Base-by-base conservation (phyloP, 2,113 vertebrate species). In the Odontophorus gujanensis region DNA sequence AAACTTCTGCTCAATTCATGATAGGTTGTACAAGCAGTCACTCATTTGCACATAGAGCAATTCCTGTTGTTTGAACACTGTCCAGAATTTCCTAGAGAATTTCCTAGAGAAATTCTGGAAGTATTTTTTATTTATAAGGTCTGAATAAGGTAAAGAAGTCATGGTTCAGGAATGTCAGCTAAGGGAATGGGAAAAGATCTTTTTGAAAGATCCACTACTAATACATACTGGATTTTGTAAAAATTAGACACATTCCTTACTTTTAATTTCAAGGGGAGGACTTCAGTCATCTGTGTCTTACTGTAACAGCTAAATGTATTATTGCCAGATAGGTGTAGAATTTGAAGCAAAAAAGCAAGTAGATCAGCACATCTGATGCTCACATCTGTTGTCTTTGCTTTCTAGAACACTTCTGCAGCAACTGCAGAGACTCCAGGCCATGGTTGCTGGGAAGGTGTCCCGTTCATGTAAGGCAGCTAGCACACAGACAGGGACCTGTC, bases 401-500 rank as follows among this genome's bases (percentile, higher is more conserved):
- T 91, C 61, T 97, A 99, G 99, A 97, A 99, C 99, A 45, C 98
- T 99, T 95, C 96, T 99, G 85, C 99, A 99, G 97, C 99, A 99
- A 96, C 96, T 99, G 65, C 99, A 99, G 97, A 98, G 99, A 81
- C 98, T 99, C 77, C 99, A 99, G 97, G 98, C 98, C 15, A 40
- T 98, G 96, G 99, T 99, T 73, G 97, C 99, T 67, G 98, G 99
- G 81, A 99, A 99, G 96, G 98, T 99, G 69, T 98, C 98, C 36
- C 98, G 98, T 63, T 99, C 99, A 0, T 99, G 98, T 97, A 98
- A 99, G 92, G 97, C 98, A 76, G 98, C 98, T 1, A 98, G 98
- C 93, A 99, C 99, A 3, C 99, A 99, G 97, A 99, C 99, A 4
- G 98, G 99, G 83, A 99, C 99, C 28, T 99, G 99, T 96, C 97